phyloP scores from a whole-genome alignment of 2,113 vertebrate species.

The Sigmodon hispidus region DNA sequence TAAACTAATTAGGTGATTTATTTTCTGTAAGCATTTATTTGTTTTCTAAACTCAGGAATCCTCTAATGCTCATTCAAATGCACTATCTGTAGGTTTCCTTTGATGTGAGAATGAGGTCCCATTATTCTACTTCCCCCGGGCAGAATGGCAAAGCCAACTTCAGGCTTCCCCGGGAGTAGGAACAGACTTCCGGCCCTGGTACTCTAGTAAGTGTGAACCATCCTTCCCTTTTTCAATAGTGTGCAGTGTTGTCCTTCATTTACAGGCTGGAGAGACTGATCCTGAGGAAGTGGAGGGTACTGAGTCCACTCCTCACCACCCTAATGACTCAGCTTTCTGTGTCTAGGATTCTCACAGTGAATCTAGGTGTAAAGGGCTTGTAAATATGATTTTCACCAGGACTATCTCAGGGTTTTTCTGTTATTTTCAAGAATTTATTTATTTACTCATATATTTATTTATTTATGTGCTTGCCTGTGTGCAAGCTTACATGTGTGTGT shows the following conservation, averaged over 20 bases:
- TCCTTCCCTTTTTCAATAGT: not conserved
- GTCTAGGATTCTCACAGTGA: not conserved
- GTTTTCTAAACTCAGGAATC: not conserved
- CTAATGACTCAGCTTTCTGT: not conserved
- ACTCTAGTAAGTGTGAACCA: not conserved
- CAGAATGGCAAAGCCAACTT: not conserved
- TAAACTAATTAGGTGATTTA: not conserved
- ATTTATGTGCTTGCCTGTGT: not conserved
- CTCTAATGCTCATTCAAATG: conserved; percentile 25
- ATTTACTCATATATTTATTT: not conserved
- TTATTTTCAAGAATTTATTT: not conserved
- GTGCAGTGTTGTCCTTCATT: not conserved
- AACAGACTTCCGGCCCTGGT: not conserved
- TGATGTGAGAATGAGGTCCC: not conserved
- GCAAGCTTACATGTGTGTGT: not conserved
- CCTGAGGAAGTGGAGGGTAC: not conserved
- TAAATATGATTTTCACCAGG: not conserved
- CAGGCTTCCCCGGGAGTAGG: not conserved
- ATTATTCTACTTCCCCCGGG: not conserved
- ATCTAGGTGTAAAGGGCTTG: not conserved
- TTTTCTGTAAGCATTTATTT: conserved; percentile 48
- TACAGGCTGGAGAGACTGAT: not conserved
- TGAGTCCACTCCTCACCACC: not conserved
- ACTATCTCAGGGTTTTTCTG: not conserved
- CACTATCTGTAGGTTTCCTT: conserved; percentile 33